Conservation (phyloP, 2,797 vertebrate genomes). For the Sitta carolinensis region DNA sequence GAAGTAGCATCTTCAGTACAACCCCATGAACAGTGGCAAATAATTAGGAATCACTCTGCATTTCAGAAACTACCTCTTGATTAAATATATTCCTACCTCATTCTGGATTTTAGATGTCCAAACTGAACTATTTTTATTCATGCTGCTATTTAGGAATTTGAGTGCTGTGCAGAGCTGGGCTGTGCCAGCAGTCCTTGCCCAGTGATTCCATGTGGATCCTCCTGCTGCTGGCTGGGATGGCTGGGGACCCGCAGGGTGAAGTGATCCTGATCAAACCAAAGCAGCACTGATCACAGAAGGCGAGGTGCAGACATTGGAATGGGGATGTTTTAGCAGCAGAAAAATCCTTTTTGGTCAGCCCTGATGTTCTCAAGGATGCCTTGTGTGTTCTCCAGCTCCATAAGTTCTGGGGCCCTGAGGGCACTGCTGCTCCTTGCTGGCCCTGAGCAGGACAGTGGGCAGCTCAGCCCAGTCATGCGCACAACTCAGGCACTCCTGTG, state of each 20-base stretch:
- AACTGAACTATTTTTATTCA: background rate
- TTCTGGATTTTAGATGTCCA: background rate
- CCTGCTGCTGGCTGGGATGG: background rate
- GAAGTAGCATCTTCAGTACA: background rate
- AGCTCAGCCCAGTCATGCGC: fast-evolving
- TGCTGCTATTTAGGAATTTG: background rate
- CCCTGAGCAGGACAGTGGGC: background rate
- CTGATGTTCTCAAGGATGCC: background rate
- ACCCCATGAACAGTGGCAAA: background rate
- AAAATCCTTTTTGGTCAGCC: background rate
- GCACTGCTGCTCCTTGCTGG: background rate
- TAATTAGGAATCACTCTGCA: background rate
- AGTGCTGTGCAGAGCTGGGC: background rate
- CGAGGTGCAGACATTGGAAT: background rate
- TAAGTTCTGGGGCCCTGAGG: background rate
- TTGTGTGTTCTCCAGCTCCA: background rate
- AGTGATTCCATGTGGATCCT: background rate
- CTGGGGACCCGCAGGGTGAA: background rate
- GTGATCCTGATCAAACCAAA: background rate
- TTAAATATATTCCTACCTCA: background rate
- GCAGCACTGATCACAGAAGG: background rate
- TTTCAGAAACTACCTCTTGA: background rate
- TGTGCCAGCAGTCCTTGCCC: background rate
- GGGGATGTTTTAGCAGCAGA: background rate
- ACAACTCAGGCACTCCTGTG: fast-evolving